phyloP scores from a whole-genome alignment of 2,113 vertebrate species.

The Neolamprologus modestus region DNA sequence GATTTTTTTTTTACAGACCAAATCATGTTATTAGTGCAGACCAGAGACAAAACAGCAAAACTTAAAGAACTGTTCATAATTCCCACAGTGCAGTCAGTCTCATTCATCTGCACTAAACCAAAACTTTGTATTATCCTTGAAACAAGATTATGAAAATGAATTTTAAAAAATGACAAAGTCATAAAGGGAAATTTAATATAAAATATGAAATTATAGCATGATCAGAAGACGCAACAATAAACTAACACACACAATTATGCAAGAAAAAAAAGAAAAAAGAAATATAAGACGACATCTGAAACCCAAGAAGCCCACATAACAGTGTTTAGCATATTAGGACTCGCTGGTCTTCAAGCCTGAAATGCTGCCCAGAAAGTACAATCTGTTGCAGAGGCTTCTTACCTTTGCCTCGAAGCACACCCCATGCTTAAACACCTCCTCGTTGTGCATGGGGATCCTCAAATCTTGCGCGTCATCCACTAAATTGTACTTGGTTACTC shows the following conservation, averaged over 20 bases:
- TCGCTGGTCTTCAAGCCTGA: neutral
- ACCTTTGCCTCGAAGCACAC: constrained; percentile 95
- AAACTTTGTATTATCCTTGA: neutral
- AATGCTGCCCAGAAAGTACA: neutral
- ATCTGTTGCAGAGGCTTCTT: constrained; percentile 42
- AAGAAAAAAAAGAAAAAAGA: neutral
- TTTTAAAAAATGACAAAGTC: neutral
- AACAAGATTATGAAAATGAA: neutral
- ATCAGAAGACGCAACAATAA: neutral
- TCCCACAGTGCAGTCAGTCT: neutral
- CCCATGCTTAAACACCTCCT: constrained; percentile 90
- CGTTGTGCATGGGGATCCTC: constrained; percentile 89
- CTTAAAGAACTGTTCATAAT: neutral
- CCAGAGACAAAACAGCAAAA: neutral
- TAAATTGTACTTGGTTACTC: constrained; percentile 90
- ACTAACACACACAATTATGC: neutral
- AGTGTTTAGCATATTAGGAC: neutral
- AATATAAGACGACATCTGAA: neutral
- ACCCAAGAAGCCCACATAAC: neutral
- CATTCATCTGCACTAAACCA: neutral
- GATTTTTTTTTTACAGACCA: neutral
- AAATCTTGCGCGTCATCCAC: constrained; percentile 88
- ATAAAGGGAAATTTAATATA: neutral
- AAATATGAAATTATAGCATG: neutral
- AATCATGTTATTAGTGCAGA: neutral